Percentiles rank a stretch among this genome's conserved stretches.
phyloP scores from a whole-genome alignment of 2,888 invertebrate species.

The Caenorhabditis angaria region DNA sequence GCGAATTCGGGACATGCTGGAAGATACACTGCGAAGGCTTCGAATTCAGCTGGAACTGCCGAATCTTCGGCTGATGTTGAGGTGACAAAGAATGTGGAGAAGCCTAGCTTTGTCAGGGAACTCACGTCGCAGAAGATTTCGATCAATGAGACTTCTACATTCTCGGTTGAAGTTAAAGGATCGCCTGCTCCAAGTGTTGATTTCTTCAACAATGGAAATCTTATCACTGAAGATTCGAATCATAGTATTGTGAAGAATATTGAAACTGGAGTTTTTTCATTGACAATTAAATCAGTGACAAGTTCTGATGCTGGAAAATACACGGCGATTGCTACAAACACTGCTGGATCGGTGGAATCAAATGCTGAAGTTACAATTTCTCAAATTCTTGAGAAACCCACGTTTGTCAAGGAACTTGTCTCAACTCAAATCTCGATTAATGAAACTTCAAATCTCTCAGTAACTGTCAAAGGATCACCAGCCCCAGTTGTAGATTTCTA shows the following conservation, averaged over 20 bases:
- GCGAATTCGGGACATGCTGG: constrained; percentile 50
- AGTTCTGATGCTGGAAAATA: constrained; percentile 94
- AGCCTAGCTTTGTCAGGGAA: constrained; percentile 53
- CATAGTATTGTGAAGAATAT: constrained; percentile 75
- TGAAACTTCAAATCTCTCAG: constrained; percentile 52
- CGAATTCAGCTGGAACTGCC: constrained; percentile 53
- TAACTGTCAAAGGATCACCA: constrained; percentile 60
- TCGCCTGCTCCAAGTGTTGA: constrained; percentile 65
- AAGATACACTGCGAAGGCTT: constrained; percentile 53
- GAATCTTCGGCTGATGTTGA: constrained; percentile 46
- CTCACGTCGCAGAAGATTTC: constrained; percentile 48
- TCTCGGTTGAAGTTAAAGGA: constrained; percentile 57
- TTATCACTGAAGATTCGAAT: constrained; percentile 75
- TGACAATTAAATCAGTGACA: constrained; percentile 91
- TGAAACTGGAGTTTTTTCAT: constrained; percentile 86
- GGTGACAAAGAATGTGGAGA: constrained; percentile 39
- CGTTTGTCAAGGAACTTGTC: constrained; percentile 52
- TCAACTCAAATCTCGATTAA: constrained; percentile 52
- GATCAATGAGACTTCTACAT: constrained; percentile 52
- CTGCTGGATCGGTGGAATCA: constrained; percentile 53
- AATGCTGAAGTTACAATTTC: constrained; percentile 45
- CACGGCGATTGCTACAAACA: constrained; percentile 77
- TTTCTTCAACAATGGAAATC: constrained; percentile 93
- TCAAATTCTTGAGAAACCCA: constrained; percentile 38
- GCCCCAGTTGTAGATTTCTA: constrained; percentile 78